Base-by-base conservation (phyloP, 2,113 vertebrate species). In the Strigops habroptila region DNA sequence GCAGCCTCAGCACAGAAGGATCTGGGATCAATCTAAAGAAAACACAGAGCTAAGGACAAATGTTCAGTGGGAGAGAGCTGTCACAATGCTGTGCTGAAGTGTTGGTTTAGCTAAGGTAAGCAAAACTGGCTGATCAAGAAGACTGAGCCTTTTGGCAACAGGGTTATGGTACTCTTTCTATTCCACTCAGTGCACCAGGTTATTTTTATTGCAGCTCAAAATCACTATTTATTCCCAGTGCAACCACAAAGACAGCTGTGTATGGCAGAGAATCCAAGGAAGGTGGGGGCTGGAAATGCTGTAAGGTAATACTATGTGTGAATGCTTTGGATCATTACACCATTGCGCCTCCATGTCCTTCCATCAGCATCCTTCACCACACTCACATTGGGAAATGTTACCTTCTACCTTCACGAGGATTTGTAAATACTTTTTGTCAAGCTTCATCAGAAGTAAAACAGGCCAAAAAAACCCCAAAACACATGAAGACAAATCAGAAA, bases 321-420 rank as follows among this genome's bases (percentile, higher is more conserved):
- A 51, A 39, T 0, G 1, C 35, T 13, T 10, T 12, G 57, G 39
- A 22, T 53, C 35, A 1, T 46, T 10, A 28, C n/a, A 28, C 35
- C 3, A 0, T 27, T n/a, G 62, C 3, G 1, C 17, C 37, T 62
- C 28, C 0, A 0, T n/a, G n/a, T 51, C 59, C 53, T 83, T 70
- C 25, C 0, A 0, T 30, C 37, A 51, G 44, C 35, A 12, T 49
- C 53, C 14, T 46, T 46, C 44, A 46, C 44, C 44, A 46, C 44
- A 46, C 44, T 10, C 44, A 46, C 18, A 19, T 46, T 46, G 44
- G 44, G 44, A 46, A 46, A 46, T 46, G 44, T 46, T 46, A 46
- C 44, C 9, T 46, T 46, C 44, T 19, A 46, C 19, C 44, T 44
- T 77, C 69, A 28, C 0, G 1, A 12, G 28, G 52, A 35, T 5